Evolutionary conservation across 2,797 vertebrate genomes (phyloP).

Genomic region (Dendrocincla fuliginosa): DNA sequence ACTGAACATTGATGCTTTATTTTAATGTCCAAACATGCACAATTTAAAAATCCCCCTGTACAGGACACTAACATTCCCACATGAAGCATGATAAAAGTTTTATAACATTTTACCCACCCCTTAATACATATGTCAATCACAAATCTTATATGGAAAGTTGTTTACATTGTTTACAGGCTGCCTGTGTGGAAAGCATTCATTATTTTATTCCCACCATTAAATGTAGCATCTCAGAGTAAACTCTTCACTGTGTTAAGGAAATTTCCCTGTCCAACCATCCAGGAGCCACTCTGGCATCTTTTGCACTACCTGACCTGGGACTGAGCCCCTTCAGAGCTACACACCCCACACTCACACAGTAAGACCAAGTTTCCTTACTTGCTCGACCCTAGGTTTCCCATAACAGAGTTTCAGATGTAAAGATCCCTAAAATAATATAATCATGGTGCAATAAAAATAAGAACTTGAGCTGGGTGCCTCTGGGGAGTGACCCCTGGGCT

Average conservation of each 20-base stretch:
- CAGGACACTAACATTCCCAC: neutral
- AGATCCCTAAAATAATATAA: neutral
- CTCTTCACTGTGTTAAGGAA: neutral
- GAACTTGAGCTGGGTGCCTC: neutral
- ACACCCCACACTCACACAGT: no score
- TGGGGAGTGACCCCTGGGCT: neutral
- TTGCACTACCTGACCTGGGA: neutral
- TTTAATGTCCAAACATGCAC: neutral
- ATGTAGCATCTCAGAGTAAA: neutral
- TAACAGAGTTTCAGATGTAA: neutral
- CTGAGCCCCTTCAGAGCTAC: neutral
- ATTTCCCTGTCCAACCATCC: neutral
- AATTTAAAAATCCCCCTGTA: neutral
- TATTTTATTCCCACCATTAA: neutral
- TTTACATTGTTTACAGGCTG: neutral
- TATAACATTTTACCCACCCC: neutral
- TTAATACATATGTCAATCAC: neutral
- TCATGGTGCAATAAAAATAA: neutral
- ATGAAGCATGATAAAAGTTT: neutral
- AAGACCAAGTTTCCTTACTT: neutral
- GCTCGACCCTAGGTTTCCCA: neutral
- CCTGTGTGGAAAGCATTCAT: neutral
- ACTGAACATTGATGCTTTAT: neutral
- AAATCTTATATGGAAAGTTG: neutral
- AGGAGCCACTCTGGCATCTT: neutral